Conservation (phyloP, 2,888 invertebrate genomes). For the Hipparchia sbordonii region DNA sequence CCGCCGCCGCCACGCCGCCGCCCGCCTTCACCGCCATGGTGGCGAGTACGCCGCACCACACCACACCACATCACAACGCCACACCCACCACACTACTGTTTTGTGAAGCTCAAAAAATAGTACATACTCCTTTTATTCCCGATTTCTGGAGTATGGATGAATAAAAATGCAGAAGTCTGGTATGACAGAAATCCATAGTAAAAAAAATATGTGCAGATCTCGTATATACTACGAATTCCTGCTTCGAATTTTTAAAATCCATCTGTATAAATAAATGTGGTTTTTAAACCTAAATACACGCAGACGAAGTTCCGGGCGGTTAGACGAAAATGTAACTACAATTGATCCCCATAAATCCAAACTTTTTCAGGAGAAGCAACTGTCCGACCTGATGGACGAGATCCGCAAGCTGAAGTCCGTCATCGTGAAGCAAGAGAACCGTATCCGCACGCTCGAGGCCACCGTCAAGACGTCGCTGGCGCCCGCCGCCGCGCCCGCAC, state of each 20-base stretch:
- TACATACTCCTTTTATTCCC: too few species aligned
- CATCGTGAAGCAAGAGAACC: conserved; percentile 96
- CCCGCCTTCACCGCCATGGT: conserved; percentile 64
- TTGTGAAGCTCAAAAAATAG: too few species aligned
- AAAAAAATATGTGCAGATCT: too few species aligned
- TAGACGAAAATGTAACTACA: too few species aligned
- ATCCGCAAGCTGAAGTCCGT: conserved; percentile 96
- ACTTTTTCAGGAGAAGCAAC: conserved; percentile 84
- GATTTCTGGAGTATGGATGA: too few species aligned
- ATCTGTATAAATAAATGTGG: too few species aligned
- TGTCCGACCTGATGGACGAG: conserved; percentile 94
- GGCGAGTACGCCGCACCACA: conserved; percentile 48
- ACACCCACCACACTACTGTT: background rate
- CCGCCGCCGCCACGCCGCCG: conserved; percentile 60
- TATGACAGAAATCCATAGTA: too few species aligned
- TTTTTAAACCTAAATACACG: too few species aligned
- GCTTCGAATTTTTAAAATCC: too few species aligned
- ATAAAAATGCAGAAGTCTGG: too few species aligned
- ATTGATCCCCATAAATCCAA: background rate
- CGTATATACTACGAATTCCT: too few species aligned
- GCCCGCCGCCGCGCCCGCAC: conserved; percentile 54
- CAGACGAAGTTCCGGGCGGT: too few species aligned
- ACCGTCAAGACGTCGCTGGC: conserved; percentile 57
- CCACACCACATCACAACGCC: background rate
- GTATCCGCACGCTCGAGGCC: conserved; percentile 90